Percentiles rank a stretch among this genome's conserved stretches.
Conservation (phyloP, 92 coral and sea anemone genomes). For the Hydrozoanthus gracilis region DNA sequence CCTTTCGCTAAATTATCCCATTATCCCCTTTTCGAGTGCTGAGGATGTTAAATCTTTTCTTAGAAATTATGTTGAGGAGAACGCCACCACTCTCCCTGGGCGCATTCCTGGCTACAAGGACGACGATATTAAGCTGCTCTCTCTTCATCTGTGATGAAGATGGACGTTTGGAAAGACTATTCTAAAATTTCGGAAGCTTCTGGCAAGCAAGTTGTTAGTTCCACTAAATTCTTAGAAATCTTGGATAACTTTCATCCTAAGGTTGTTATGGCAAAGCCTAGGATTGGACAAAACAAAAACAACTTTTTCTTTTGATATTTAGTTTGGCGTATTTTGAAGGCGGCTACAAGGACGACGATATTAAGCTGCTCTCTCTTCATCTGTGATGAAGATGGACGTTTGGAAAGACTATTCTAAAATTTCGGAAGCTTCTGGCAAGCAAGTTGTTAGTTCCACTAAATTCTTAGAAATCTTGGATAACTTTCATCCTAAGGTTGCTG, state of each 20-base stretch:
- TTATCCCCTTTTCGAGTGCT: conserved; percentile 39
- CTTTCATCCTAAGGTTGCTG: conserved; percentile 38
- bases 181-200: conserved; percentile 39
- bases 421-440: conserved; percentile 44
- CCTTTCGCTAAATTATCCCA: conserved; percentile 43
- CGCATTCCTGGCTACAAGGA: conserved; percentile 63
- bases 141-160: not conserved
- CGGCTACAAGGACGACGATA: conserved; percentile 62
- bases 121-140: conserved; percentile 53
- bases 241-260: conserved; percentile 49
- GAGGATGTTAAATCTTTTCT: too few relatives aligned
- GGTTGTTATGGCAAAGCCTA: conserved; percentile 40
- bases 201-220: conserved; percentile 25
- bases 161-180: not conserved
- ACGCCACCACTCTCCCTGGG: conserved; percentile 36
- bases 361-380: conserved; percentile 20
- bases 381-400: not conserved
- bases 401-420: not conserved
- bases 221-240: conserved; percentile 36
- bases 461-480: conserved; percentile 44
- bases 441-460: conserved; percentile 33
- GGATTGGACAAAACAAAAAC: not conserved
- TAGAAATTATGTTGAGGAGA: conserved; percentile 44
- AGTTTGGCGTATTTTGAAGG: not conserved
- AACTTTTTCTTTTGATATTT: not conserved